Evolutionary conservation across 2,113 vertebrate genomes (phyloP), one percentile per base, ranked within the genome.

Genomic region (Lepisosteus oculatus): DNA sequence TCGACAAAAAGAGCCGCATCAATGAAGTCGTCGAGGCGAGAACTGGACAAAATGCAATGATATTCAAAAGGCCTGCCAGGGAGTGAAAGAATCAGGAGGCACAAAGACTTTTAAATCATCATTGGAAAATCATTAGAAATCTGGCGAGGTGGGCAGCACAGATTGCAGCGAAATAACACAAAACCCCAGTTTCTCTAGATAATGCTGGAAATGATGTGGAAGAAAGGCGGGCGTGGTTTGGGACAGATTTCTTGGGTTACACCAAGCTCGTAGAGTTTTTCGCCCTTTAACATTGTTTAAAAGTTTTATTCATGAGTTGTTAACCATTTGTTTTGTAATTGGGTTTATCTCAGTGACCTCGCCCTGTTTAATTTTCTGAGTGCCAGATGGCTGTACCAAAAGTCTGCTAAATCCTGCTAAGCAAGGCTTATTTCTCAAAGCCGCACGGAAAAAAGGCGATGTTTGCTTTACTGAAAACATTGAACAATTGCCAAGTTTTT

Each of bases 41-140:
- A 79, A 81, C 78, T 55, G 61, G 64, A 94, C 88, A 90, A 92
- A 91, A 89, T 86, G 78, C 56, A 68, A 71, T 54, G 65, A 69
- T 71, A 76, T 74, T 82, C 74, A 86, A 82, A 78, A 81, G 72
- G 68, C 72, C 66, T 78, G 75, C 74, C 54, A 80, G 81, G 79
- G 74, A 74, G 72, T 71, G 81, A 90, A 89, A 85, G 79, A 76
- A 76, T 73, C 78, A 80, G 80, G 74, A 83, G 74, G 76, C 79
- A 79, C 79, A 89, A 86, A 89, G 73, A 43, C 44, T 74, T 79
- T 85, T 90, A 90, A 91, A 88, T 93, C 90, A 89, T 83, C 86
- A 86, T 89, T 84, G 86, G 81, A 93, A 93, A 93, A 68, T 90
- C 89, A 93, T 94, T 91, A 93, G 86, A 90, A 92, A 93, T 88